A percentile compares a stretch with the other conserved stretches of the same genome.
phyloP scores from a whole-genome alignment of 2,113 vertebrate genomes.

The Leiothrix lutea region DNA sequence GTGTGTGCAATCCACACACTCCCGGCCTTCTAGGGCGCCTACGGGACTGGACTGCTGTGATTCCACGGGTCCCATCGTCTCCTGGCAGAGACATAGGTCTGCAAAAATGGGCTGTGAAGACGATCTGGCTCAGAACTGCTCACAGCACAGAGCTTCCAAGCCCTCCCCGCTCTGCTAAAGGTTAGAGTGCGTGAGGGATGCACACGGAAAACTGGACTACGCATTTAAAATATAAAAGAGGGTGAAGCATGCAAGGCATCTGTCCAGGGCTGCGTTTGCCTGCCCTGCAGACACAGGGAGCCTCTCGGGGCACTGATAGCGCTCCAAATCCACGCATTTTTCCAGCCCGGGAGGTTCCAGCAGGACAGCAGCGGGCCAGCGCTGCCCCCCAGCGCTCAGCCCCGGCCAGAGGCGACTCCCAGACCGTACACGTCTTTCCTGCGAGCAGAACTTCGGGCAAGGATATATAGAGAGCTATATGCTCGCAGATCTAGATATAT shows the following conservation, averaged over 20 bases:
- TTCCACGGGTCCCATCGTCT: background rate
- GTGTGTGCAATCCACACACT: fast-evolving
- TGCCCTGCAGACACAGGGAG: background rate
- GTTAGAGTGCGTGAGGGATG: fast-evolving
- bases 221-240: too few relatives aligned
- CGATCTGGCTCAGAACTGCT: background rate
- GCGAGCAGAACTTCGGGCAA: fast-evolving
- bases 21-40: background rate
- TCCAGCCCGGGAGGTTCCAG: fast-evolving
- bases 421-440: fast-evolving
- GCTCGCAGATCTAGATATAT: background rate
- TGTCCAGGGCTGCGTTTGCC: background rate
- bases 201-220: background rate
- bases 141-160: fast-evolving
- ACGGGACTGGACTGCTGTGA: background rate
- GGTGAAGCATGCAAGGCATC: background rate
- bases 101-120: fast-evolving
- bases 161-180: fast-evolving
- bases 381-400: constrained; percentile 43
- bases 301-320: fast-evolving
- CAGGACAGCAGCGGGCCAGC: background rate
- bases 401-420: background rate
- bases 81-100: background rate
- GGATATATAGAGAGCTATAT: fast-evolving
- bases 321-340: fast-evolving